Evolutionary conservation across 1,140 invertebrate genomes (phyloP).

Genomic region (Paramacrobiotus metropolitanus): DNA sequence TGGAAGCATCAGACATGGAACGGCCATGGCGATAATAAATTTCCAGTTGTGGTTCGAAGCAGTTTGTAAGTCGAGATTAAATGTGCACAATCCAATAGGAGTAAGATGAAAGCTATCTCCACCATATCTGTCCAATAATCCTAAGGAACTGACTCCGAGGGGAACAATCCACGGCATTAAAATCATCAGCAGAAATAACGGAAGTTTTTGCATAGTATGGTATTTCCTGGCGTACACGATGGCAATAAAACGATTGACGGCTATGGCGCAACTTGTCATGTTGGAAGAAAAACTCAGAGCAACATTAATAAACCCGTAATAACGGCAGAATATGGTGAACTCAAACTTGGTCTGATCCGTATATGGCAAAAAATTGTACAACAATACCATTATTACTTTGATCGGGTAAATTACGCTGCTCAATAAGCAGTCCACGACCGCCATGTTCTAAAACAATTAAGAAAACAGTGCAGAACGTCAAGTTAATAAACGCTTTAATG

Average conservation of each 20-base stretch:
- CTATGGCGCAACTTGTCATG: neutral
- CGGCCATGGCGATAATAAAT: neutral
- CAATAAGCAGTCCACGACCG: neutral
- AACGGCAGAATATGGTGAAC: too few species aligned
- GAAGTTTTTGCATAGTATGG: neutral
- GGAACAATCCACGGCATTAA: neutral
- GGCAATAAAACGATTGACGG: neutral
- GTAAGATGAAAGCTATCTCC: neutral
- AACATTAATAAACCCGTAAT: neutral
- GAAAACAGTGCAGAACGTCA: too few species aligned
- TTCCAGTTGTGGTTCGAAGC: neutral
- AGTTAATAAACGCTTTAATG: too few species aligned
- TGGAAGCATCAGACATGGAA: neutral
- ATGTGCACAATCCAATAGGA: neutral
- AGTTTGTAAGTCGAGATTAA: neutral
- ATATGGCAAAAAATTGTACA: neutral
- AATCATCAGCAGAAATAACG: neutral
- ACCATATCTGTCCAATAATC: neutral
- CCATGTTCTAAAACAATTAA: too few species aligned
- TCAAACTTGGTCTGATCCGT: neutral
- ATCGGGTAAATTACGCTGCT: neutral
- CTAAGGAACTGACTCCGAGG: neutral
- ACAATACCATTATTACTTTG: neutral
- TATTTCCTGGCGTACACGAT: neutral
- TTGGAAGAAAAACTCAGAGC: neutral